Evolutionary conservation across 2,888 invertebrate species (phyloP).

Genomic region (Galeruca laticollis): DNA sequence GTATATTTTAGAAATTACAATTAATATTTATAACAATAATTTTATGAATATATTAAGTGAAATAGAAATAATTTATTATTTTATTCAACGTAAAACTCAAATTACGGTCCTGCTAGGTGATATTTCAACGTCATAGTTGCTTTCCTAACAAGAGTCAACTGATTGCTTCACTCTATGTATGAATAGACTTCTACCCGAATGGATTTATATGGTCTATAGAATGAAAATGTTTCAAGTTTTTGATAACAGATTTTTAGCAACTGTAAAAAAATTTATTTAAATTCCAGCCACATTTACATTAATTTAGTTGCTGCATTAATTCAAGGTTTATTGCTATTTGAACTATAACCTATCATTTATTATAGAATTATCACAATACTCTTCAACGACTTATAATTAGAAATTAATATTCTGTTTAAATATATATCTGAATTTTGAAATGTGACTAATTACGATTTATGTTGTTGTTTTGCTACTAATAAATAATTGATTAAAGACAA

Average conservation of each 20-base stretch:
- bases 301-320: not conserved
- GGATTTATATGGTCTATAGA: too few species aligned
- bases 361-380: not conserved
- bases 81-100: too few species aligned
- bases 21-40: too few species aligned
- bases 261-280: not conserved
- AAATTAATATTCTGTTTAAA: constrained; percentile 1
- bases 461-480: not conserved
- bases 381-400: not conserved
- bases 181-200: too few species aligned
- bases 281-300: not conserved
- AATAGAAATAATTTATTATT: too few species aligned
- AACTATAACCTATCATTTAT: constrained; percentile 2
- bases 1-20: too few species aligned
- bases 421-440: not conserved
- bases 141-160: too few species aligned
- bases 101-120: too few species aligned
- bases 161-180: too few species aligned
- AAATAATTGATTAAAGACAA: not conserved
- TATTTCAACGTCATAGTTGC: too few species aligned
- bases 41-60: too few species aligned
- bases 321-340: constrained; percentile 4
- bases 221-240: not conserved
- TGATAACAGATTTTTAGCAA: not conserved
- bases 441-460: constrained; percentile 2